phyloP scores from a whole-genome alignment of 2,888 invertebrate genomes.

The Agonopterix subpropinquella region DNA sequence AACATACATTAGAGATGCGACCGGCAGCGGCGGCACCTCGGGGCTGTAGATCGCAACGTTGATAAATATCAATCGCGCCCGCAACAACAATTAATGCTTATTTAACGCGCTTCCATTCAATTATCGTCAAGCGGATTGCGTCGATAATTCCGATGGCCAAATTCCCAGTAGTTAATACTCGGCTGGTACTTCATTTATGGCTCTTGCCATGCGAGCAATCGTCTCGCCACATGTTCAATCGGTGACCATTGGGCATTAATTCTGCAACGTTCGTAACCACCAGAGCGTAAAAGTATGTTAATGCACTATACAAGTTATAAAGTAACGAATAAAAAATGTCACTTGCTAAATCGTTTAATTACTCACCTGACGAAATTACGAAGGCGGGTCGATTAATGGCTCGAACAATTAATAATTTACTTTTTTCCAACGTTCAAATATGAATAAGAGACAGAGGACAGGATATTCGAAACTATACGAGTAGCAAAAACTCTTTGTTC shows the following conservation, averaged over 20 bases:
- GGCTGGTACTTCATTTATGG: constrained; percentile 52
- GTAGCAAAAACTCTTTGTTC: too few relatives aligned
- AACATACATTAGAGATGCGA: constrained; percentile 24
- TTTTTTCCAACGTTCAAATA: neutral
- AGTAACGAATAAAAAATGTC: constrained; percentile 37
- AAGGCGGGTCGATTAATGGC: constrained; percentile 20
- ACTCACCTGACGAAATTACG: constrained; percentile 26
- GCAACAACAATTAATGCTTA: constrained; percentile 62
- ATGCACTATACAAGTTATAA: constrained; percentile 39
- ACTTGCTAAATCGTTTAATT: constrained; percentile 35
- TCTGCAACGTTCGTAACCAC: constrained; percentile 46
- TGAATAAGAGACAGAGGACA: neutral
- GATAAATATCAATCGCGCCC: constrained; percentile 53
- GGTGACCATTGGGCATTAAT: constrained; percentile 44
- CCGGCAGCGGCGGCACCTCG: constrained; percentile 18
- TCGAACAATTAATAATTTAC: neutral
- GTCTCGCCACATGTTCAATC: constrained; percentile 42
- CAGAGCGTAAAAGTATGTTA: constrained; percentile 54
- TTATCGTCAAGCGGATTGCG: constrained; percentile 58
- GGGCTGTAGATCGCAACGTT: constrained; percentile 28
- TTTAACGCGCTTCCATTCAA: constrained; percentile 65
- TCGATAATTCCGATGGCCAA: constrained; percentile 57
- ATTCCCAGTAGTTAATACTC: constrained; percentile 58
- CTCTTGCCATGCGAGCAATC: constrained; percentile 40
- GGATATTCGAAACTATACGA: neutral